Evolutionary conservation across 1,140 invertebrate genomes (phyloP), one percentile per base, ranked within the genome.

Genomic region (Nymphalis io): DNA sequence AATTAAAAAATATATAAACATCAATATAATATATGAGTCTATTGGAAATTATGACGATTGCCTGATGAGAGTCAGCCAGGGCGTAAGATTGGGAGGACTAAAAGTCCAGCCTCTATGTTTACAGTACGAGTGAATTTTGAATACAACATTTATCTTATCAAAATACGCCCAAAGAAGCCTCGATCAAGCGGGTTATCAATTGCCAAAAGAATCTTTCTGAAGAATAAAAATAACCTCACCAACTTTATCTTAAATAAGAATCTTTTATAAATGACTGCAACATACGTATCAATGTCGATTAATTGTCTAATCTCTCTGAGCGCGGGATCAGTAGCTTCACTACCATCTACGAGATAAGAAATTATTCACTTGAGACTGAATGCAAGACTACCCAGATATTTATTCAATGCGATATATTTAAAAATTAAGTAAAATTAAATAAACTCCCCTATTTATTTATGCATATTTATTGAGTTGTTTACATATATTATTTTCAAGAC

Each of bases 211-310:
- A 6, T 46, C 3, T 46, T 48, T 51, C 18, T 48, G 18, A 12
- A 20, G 46, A 18, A 21, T 51, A 51, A 51, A 48, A 20, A 51
- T 21, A 20, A 16, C 18, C 4, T 51, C 10, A 10, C 46, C 20
- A 18, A 10, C 8, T 20, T 21, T 51, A 51, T 51, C 46, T 18
- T 10, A 20, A 51, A 12, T 20, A 12, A 20, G 18, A 11, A 46
- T 46, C n/a, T n/a, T n/a, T 21, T 20, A 51, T 10, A 20, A 51
- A 51, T 51, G 20, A 51, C 16, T 51, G 10, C 11, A 51, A 20
- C 46, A 12, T 46, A 46, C 11, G 18, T 20, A 12, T 51, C 5
- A 51, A 51, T 51, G 46, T 51, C 46, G 46, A 51, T 51, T 51
- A 18, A 16, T 18, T 20, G 18, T 51, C 46, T 51, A 20, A 51